Percentiles rank a stretch among this genome's conserved stretches.
Evolutionary conservation across 2,888 invertebrate genomes (phyloP).

Genomic region (Amphipoea lucens): DNA sequence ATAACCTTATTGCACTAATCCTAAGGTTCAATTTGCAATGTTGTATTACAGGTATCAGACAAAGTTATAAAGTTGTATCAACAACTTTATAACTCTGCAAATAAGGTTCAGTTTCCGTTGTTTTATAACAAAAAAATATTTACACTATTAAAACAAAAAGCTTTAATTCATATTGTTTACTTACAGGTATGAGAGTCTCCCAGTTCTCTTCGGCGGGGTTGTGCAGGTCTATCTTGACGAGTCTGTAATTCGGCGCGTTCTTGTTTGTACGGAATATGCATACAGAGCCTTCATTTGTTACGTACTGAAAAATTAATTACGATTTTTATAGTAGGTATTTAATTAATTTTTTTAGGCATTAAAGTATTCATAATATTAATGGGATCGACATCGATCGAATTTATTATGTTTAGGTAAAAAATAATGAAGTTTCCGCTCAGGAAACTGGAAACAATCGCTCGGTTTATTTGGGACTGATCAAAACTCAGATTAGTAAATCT

Average conservation of each 20-base stretch:
- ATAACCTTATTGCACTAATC: fast-evolving
- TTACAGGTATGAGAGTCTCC: conserved; percentile 93
- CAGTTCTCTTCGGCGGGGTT: conserved; percentile 94
- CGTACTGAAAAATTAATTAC: conserved; percentile 91
- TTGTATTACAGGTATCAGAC: not conserved
- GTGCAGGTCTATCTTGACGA: conserved; percentile 95
- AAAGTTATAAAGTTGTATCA: too few species aligned
- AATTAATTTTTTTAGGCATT: too few species aligned
- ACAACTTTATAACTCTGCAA: not conserved
- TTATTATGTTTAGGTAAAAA: not conserved
- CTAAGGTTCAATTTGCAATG: not conserved
- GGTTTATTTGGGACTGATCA: not conserved
- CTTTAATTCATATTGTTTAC: conserved; percentile 49
- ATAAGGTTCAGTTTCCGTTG: not conserved
- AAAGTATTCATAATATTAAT: not conserved
- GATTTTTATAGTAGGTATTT: too few species aligned
- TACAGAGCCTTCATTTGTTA: conserved; percentile 96
- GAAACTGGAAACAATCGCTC: not conserved
- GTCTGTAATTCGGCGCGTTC: conserved; percentile 97
- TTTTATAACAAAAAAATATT: not conserved
- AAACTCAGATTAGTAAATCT: not conserved
- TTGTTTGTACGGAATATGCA: conserved; percentile 98
- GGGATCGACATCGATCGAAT: not conserved
- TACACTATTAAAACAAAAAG: conserved; percentile 2
- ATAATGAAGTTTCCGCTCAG: not conserved